Conservation (phyloP, 2,888 invertebrate species). For the Melinopterus prodromus region DNA sequence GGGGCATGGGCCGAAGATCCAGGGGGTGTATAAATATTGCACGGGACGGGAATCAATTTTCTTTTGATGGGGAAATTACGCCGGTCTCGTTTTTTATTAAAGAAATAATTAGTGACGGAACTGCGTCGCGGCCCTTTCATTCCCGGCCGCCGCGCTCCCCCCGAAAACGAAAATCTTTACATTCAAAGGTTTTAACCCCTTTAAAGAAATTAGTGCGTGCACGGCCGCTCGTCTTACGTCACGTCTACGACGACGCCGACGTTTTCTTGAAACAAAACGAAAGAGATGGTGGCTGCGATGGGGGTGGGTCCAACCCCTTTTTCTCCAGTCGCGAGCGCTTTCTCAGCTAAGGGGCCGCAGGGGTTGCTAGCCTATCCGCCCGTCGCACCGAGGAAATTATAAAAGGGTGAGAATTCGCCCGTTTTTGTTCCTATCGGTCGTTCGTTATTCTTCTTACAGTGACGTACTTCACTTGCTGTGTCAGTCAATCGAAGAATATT, state of each 20-base stretch:
- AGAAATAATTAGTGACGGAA: slow-evolving; percentile 38
- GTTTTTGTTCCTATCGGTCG: slow-evolving; percentile 41
- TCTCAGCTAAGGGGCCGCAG: not conserved
- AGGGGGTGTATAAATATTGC: slow-evolving; percentile 1
- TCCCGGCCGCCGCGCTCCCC: not conserved
- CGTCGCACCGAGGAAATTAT: slow-evolving; percentile 33
- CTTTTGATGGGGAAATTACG: slow-evolving; percentile 30
- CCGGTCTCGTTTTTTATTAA: slow-evolving; percentile 34
- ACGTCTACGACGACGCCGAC: slow-evolving; percentile 46
- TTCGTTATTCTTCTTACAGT: slow-evolving; percentile 46
- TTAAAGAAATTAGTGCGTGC: slow-evolving; percentile 58
- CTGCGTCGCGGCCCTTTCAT: slow-evolving; percentile 26
- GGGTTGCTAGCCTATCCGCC: slow-evolving; percentile 14
- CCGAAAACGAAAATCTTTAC: slow-evolving; percentile 30
- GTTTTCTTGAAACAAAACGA: slow-evolving; percentile 55
- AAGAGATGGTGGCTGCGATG: slow-evolving; percentile 54
- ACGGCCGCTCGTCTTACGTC: slow-evolving; percentile 52
- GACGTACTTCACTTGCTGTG: not conserved
- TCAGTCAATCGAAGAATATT: not conserved
- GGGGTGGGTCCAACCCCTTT: slow-evolving; percentile 11
- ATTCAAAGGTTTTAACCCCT: slow-evolving; percentile 54
- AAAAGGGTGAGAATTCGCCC: slow-evolving; percentile 38
- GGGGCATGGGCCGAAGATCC: not conserved
- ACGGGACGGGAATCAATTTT: slow-evolving; percentile 4
- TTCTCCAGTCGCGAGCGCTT: slow-evolving; percentile 4